These are phyloP conservation scores for Dysmachus trigonus DNA, from an alignment of 2,888 invertebrate genomes.

Conservation along the genomic window DNA sequence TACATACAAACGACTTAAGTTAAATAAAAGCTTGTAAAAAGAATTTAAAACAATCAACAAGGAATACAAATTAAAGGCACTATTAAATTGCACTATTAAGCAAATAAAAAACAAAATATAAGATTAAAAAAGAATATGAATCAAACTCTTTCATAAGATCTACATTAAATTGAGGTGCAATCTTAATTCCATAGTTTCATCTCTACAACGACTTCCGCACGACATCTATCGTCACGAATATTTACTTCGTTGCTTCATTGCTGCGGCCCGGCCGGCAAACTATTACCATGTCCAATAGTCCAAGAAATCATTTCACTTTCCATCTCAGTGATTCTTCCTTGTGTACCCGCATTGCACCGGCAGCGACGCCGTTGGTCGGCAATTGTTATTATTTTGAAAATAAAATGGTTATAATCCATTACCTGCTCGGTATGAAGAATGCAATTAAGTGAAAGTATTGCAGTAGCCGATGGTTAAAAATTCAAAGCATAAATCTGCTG, in stretches of 20 bases:
- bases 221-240: background rate
- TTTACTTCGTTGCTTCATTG: background rate
- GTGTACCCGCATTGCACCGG: background rate
- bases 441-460: conserved; percentile 33
- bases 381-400: conserved; percentile 28
- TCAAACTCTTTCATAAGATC: background rate
- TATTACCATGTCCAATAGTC: background rate
- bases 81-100: background rate
- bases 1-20: too few species aligned
- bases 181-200: background rate
- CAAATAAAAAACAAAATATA: background rate
- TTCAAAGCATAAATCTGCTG: background rate
- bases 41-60: too few species aligned
- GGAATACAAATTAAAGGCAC: background rate
- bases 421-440: conserved; percentile 21
- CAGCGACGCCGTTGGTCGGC: background rate
- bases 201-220: background rate
- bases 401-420: conserved; percentile 32
- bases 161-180: background rate
- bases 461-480: background rate
- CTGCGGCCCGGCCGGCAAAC: background rate
- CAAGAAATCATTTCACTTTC: conserved; percentile 24
- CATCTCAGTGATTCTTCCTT: conserved; percentile 13
- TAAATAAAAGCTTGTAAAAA: too few species aligned
- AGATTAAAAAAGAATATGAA: background rate